Base-by-base conservation (phyloP, 2,888 invertebrate species). In the Heliconius hortense region DNA sequence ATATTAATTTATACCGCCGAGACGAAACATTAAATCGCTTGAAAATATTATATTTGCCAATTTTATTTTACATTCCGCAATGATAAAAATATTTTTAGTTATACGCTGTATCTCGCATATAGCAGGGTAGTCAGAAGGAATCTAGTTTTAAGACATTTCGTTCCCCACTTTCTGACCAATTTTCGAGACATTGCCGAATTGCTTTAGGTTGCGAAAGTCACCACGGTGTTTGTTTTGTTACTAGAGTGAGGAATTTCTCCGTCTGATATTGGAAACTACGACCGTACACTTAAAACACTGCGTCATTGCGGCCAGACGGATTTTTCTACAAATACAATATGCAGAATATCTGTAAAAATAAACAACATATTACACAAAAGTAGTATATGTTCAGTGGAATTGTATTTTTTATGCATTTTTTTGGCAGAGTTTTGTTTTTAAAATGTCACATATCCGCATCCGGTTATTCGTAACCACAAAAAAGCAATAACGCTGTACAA, bases 401-500 rank as follows among this genome's bases (percentile, higher is more conserved):
- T 66, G 0, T 24, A 35, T n/a, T 69, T 69, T 69, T 35, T 53
- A 56, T n/a, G 5, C 13, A 4, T 7, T 28, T 56, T 69, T 53
- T 21, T 31, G 31, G n/a, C 28, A 56, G 21, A 53, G 13, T 56
- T 35, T 31, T 35, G 35, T 18, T 69, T 69, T 69, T 35, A 56
- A 56, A 56, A 69, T 69, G 35, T 69, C 69, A 35, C 69, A 69
- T 7, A 56, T 56, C n/a, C 53, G 4, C 56, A 56, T 69, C 69
- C 11, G n/a, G 53, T 24, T 68, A 53, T 56, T n/a, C 69, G 69
- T 56, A 7, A 35, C 69, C 56, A 69, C 56, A 69, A 69, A 69
- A 69, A 69, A 69, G 69, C 53, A 56, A 69, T 69, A 69, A 69
- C 53, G 69, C 10, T 15, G 31, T 24, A 56, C 69, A 69, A 56